Conservation (phyloP, 2,113 vertebrate species). For the Morone saxatilis region DNA sequence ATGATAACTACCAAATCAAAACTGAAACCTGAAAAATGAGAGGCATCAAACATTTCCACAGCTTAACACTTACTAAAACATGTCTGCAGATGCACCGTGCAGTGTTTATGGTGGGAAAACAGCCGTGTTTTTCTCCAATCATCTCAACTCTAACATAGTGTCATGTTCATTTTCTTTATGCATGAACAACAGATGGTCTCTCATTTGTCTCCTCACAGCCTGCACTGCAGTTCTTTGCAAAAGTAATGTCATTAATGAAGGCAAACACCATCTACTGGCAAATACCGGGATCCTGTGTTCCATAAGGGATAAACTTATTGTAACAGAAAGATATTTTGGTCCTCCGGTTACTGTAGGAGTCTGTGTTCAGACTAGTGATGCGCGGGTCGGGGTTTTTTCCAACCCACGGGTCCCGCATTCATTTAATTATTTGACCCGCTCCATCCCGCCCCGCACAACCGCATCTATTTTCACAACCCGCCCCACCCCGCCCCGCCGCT, state of each 20-base stretch:
- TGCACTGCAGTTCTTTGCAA: constrained; percentile 2
- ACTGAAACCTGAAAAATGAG: background rate
- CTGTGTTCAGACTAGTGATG: background rate
- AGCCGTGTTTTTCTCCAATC: background rate
- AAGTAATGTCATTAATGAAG: constrained; percentile 31
- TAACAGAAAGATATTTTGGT: constrained; percentile 1
- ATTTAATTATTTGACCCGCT: too few species aligned
- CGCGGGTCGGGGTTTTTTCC: too few species aligned
- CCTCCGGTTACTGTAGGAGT: background rate
- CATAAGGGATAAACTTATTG: constrained; percentile 5
- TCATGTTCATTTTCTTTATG: background rate
- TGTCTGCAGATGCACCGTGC: background rate
- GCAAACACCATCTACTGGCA: constrained; percentile 13
- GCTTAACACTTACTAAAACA: background rate
- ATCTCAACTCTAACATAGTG: background rate
- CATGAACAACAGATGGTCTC: constrained; percentile 40
- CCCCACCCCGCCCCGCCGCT: too few species aligned
- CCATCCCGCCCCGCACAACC: too few species aligned
- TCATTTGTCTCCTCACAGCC: constrained; percentile 34
- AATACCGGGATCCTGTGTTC: background rate
- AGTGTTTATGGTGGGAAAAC: background rate
- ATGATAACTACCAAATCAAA: background rate
- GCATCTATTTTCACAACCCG: too few species aligned
- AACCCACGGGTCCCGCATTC: too few species aligned
- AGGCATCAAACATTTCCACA: background rate